phyloP scores from a whole-genome alignment of 2,113 vertebrate genomes.

The Rhipidura dahli region DNA sequence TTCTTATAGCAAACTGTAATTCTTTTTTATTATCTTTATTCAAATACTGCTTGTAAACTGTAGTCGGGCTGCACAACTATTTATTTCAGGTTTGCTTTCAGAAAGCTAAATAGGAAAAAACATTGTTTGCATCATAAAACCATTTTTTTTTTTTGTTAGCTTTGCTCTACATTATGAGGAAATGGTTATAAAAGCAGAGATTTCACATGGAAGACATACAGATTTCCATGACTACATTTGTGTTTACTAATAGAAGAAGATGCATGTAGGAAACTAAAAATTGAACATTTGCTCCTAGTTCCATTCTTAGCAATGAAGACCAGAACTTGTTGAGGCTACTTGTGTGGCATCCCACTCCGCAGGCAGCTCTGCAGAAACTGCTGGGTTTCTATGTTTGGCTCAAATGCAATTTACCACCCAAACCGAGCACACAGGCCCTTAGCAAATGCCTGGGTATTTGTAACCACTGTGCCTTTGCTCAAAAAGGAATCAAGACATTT shows the following conservation, averaged over 20 bases:
- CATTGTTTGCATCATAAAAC: not conserved
- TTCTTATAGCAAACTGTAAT: not conserved
- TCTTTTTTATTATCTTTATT: constrained; percentile 28
- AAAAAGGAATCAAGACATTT: not conserved
- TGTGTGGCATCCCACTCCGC: constrained; percentile 30
- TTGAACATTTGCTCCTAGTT: not conserved
- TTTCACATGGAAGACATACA: not conserved
- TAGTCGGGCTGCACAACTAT: not conserved
- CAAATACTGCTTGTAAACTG: not conserved
- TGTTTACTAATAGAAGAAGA: not conserved
- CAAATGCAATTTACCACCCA: not conserved
- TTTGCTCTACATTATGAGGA: not conserved
- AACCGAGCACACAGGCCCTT: not conserved
- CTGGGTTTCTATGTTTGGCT: constrained; percentile 36
- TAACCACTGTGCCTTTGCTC: not conserved
- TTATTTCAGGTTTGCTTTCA: constrained; percentile 15
- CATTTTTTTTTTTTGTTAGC: not conserved
- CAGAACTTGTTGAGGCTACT: constrained; percentile 13
- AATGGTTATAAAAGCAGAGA: not conserved
- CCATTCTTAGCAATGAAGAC: not conserved
- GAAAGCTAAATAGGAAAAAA: not conserved
- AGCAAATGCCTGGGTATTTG: not conserved
- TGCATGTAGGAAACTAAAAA: not conserved
- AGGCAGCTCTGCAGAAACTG: not conserved
- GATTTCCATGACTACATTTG: not conserved